Conservation (phyloP, 2,888 invertebrate genomes). For the Rhorus exstirpatorius region DNA sequence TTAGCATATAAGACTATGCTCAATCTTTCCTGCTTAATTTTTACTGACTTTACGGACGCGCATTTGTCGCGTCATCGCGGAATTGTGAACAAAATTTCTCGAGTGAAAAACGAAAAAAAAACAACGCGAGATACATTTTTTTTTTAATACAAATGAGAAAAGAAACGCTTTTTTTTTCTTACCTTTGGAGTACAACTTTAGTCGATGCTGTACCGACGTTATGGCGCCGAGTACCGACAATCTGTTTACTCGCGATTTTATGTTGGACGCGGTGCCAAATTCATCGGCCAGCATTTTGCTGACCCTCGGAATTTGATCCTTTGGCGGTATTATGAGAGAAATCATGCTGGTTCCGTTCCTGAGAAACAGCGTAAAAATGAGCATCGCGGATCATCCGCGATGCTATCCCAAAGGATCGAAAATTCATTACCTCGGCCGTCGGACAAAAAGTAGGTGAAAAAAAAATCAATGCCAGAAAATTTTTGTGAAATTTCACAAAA, state of each 20-base stretch:
- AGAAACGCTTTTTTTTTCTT: slow-evolving; percentile 70
- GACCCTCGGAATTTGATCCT: slow-evolving; percentile 99
- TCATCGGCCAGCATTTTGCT: slow-evolving; percentile 99
- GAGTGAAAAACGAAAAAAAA: too few species aligned
- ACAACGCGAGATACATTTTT: too few species aligned
- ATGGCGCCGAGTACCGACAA: slow-evolving; percentile 99
- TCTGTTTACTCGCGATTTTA: slow-evolving; percentile 99
- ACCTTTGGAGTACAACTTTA: slow-evolving; percentile 99
- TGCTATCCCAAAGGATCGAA: too few species aligned
- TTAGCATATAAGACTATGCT: too few species aligned
- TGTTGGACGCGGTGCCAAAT: slow-evolving; percentile 99
- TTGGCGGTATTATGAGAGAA: slow-evolving; percentile 99
- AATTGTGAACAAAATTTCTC: too few species aligned
- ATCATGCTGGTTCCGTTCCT: slow-evolving; percentile 99
- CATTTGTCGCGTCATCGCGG: too few species aligned
- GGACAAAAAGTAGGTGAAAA: slow-evolving; percentile 54
- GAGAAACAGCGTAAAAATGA: slow-evolving; percentile 69
- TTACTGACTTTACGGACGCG: too few species aligned
- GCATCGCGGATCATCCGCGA: too few species aligned
- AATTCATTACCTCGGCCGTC: too few species aligned
- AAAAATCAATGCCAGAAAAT: neutral
- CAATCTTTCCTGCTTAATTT: too few species aligned
- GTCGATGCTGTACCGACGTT: slow-evolving; percentile 99
- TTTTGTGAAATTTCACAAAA: neutral
- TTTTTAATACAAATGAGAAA: too few species aligned